phyloP scores from a whole-genome alignment of 2,888 invertebrate genomes.

The Phortica okadai region DNA sequence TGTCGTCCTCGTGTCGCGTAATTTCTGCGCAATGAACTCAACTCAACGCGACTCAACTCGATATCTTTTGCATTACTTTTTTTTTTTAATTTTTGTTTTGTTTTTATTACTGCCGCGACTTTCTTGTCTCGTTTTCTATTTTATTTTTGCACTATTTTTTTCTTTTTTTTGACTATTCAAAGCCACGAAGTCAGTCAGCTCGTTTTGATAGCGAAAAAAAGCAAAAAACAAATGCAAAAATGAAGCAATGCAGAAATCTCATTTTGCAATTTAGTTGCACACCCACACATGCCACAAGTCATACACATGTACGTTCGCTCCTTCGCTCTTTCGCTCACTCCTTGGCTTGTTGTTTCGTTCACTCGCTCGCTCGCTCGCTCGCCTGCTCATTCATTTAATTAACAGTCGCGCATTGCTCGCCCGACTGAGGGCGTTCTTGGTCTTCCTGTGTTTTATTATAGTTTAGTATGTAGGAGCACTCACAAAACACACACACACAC shows the following conservation, averaged over 20 bases:
- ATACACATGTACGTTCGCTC: not conserved
- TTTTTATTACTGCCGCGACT: not conserved
- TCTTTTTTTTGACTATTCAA: slow-evolving; percentile 24
- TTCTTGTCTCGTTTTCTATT: not conserved
- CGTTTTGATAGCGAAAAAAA: slow-evolving; percentile 17
- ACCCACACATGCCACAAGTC: slow-evolving; percentile 60
- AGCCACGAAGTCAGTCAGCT: slow-evolving; percentile 21
- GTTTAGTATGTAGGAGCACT: slow-evolving; percentile 1
- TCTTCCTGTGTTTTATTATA: slow-evolving; percentile 30
- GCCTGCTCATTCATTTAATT: slow-evolving; percentile 73
- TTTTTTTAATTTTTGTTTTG: not conserved
- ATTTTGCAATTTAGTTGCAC: slow-evolving; percentile 73
- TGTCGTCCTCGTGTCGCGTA: slow-evolving; percentile 34
- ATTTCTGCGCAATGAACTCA: slow-evolving; percentile 29
- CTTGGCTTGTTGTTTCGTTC: slow-evolving; percentile 72
- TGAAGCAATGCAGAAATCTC: slow-evolving; percentile 53
- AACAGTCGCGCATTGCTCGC: slow-evolving; percentile 66
- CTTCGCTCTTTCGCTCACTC: slow-evolving; percentile 44
- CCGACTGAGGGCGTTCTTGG: slow-evolving; percentile 38
- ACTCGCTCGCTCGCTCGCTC: slow-evolving; percentile 57
- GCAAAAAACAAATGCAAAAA: slow-evolving; percentile 10
- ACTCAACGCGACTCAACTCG: not conserved
- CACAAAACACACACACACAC: not conserved
- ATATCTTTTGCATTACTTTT: slow-evolving; percentile 5
- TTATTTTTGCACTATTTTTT: not conserved